A percentile compares a stretch with the other conserved stretches of the same genome.
These are phyloP conservation scores for Teleogryllus oceanicus DNA, from an alignment of 2,888 invertebrate genomes.

Conservation along the genomic window DNA sequence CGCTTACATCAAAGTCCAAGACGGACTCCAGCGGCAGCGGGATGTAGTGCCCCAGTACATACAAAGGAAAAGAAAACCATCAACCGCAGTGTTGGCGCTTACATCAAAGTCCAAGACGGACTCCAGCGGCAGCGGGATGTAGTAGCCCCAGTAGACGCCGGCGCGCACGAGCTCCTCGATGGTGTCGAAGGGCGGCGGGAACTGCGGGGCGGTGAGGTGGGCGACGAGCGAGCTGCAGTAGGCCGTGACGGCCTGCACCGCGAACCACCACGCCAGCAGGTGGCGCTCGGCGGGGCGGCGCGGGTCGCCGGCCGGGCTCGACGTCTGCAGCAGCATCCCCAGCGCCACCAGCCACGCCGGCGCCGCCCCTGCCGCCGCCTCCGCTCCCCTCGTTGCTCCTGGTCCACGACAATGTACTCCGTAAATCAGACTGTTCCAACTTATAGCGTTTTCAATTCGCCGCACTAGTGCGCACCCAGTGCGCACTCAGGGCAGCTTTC, in stretches of 20 bases:
- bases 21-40: too few species aligned
- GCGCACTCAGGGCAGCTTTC: too few species aligned
- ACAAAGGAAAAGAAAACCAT: too few species aligned
- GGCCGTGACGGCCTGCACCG: neutral
- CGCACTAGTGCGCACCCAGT: too few species aligned
- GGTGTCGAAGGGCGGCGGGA: neutral
- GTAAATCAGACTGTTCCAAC: too few species aligned
- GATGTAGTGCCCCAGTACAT: too few species aligned
- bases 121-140: neutral
- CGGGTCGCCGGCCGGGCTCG: neutral
- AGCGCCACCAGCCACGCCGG: neutral
- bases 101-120: neutral
- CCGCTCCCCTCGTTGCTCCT: too few species aligned
- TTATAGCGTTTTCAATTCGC: too few species aligned
- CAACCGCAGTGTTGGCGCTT: constrained; percentile 30
- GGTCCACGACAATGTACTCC: too few species aligned
- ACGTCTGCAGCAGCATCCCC: neutral
- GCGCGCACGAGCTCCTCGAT: neutral
- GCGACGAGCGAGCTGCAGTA: neutral
- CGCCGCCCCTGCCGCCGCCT: too few species aligned
- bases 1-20: neutral
- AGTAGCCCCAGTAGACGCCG: neutral
- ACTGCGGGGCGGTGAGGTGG: neutral
- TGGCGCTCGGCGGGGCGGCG: neutral
- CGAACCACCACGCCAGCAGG: neutral